Percentiles rank a stretch among this genome's conserved stretches.
Evolutionary conservation across 1,140 invertebrate genomes (phyloP).

Genomic region (Pseudomyrmex flavicornis): DNA sequence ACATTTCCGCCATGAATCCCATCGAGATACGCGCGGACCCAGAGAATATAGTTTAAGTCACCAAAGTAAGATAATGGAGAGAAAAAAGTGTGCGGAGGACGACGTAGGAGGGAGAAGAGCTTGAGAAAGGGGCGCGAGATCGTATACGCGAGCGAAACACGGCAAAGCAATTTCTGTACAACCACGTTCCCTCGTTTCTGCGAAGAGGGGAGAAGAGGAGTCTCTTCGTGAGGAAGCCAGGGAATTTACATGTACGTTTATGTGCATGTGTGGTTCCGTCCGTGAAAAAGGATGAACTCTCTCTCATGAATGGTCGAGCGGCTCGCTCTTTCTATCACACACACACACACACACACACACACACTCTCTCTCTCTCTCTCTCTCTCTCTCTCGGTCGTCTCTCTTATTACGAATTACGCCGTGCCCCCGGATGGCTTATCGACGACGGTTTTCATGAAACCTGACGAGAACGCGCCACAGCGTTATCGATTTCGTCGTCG

Average conservation of each 20-base stretch:
- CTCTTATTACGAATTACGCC: conserved; percentile 65
- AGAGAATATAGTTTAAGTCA: conserved; percentile 49
- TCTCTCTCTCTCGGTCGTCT: background rate
- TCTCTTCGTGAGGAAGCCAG: conserved; percentile 49
- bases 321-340: conserved; percentile 1
- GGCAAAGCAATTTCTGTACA: conserved; percentile 75
- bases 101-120: background rate
- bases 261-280: conserved; percentile 16
- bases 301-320: conserved; percentile 62
- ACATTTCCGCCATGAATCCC: conserved; percentile 60
- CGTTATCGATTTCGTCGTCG: conserved; percentile 68
- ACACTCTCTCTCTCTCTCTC: background rate
- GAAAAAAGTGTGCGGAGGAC: conserved; percentile 54
- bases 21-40: conserved; percentile 41
- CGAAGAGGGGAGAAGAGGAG: conserved; percentile 14
- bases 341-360: background rate
- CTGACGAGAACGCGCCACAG: conserved; percentile 54
- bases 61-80: conserved; percentile 70
- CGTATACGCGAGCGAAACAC: conserved; percentile 68
- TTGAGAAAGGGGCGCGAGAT: background rate
- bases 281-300: conserved; percentile 67
- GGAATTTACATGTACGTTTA: conserved; percentile 69
- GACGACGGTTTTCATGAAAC: conserved; percentile 56
- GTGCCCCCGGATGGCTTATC: conserved; percentile 58
- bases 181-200: conserved; percentile 72